Conservation (phyloP, 2,888 invertebrate genomes). For the Rhagium mordax region DNA sequence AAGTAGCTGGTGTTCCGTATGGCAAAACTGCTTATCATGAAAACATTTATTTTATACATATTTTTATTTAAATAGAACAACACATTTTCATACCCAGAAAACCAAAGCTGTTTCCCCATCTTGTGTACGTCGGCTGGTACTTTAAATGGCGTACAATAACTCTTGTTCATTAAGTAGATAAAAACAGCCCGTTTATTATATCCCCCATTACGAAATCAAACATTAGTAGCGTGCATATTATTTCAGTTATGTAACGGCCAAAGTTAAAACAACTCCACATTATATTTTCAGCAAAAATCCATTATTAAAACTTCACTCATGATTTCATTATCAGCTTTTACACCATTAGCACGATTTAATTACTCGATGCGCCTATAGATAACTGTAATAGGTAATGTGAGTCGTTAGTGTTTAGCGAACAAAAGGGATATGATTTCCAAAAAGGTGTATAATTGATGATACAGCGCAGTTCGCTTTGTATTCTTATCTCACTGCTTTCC, state of each 20-base stretch:
- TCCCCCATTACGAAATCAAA: not conserved
- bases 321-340: conserved; percentile 49
- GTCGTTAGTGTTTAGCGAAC: conserved; percentile 52
- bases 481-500: conserved; percentile 68
- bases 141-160: too few relatives aligned
- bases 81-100: too few relatives aligned
- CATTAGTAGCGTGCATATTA: not conserved
- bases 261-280: not conserved
- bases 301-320: conserved; percentile 44
- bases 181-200: not conserved
- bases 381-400: conserved; percentile 29
- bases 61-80: too few relatives aligned
- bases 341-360: conserved; percentile 54
- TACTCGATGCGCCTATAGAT: conserved; percentile 50
- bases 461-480: conserved; percentile 48
- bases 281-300: not conserved
- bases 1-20: too few relatives aligned
- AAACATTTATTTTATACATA: too few relatives aligned
- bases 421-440: conserved; percentile 56
- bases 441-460: conserved; percentile 59
- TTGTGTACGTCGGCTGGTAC: too few relatives aligned
- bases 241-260: not conserved
- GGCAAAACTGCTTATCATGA: too few relatives aligned
- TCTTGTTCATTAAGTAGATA: not conserved
- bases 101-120: too few relatives aligned